Evolutionary conservation across 2,113 vertebrate genomes (phyloP), one percentile per base, ranked within the genome.

Genomic region (Oncorhynchus nerka): DNA sequence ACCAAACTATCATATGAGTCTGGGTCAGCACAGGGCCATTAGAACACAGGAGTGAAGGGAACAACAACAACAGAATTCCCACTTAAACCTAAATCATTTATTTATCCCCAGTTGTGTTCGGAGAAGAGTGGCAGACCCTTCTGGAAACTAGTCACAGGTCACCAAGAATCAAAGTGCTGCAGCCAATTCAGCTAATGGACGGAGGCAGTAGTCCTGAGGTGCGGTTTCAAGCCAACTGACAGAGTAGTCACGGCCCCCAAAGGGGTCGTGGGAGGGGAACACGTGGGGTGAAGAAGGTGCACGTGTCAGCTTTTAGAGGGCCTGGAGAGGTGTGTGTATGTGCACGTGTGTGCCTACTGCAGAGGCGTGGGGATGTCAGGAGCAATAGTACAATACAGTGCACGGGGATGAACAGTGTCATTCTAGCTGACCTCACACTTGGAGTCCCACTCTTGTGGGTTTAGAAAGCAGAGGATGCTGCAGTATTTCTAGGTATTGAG

Each of bases 171-270:
- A 80, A 83, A 91, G 49, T 82, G 69, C 70, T 64, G 16, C 75
- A 57, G 68, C 80, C 86, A 85, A 88, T 89, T 89, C 83, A 79
- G 75, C 82, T 90, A 90, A 91, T 90, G 88, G 90, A 85, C 22
- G 75, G 86, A 86, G 68, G 75, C 55, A 80, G 72, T 69, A 75
- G 71, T 85, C 77, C 81, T 85, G 74, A 32, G 80, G 75, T 77
- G 73, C 45, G 73, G 49, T 85, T 84, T 86, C 30, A 75, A 83
- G 78, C 75, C 77, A 75, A 85, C 84, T 70, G 72, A 81, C 74
- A 79, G 69, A 80, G 75, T 79, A 81, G 62, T 75, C 80, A n/a
- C 59, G 39, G 51, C 59, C 70, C 71, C 55, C 62, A 28, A 12
- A 73, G 69, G 68, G 59, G 4, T 82, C n/a, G 68, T 55, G 73